Evolutionary conservation across 2,888 invertebrate genomes (phyloP), one percentile per base, ranked within the genome.

Genomic region (Lycaena phlaeas): DNA sequence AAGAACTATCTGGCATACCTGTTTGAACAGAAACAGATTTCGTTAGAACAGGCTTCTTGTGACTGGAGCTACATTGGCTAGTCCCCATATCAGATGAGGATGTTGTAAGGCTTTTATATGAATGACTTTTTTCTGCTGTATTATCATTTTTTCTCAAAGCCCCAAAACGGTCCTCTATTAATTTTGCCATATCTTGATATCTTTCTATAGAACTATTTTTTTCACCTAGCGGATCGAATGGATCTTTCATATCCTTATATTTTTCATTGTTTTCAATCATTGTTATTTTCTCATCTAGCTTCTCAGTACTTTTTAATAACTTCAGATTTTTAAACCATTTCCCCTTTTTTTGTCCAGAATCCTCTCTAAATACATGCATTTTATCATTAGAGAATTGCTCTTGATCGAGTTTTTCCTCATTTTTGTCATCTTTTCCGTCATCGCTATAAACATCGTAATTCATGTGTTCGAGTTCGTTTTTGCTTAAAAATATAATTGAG

Each of bases 111-210:
- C 84, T 84, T 50, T 85, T 85, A 46, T 85, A 85, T 1, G 85
- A 85, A 56, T 85, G 78, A 53, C 82, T 82, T 39, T 85, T 85
- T 48, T 85, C 85, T 4, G 82, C 71, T 1, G 79, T 81, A 1
- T 78, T 73, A 42, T 85, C 85, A 43, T 69, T 76, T 46, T 81
- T 84, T 39, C 77, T 67, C 4, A 68, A 49, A 31, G 65, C 84
- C 1, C 90, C 89, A 48, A 90, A 90, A 53, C 87, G 85, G 52
- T 90, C 90, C 61, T 90, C 90, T 47, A 90, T 86, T 42, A 90
- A 69, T 59, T 90, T 90, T 3, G 90, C 87, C 90, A 90, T 90
- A 51, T 90, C 90, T 60, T 90, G 89, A 49, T 90, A 90, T 34
- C 90, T 77, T 56, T 90, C 90, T 64, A 90, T 90, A 45, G 90